Base-by-base conservation (phyloP, 2,888 invertebrate genomes). In the Ochropacha duplaris region DNA sequence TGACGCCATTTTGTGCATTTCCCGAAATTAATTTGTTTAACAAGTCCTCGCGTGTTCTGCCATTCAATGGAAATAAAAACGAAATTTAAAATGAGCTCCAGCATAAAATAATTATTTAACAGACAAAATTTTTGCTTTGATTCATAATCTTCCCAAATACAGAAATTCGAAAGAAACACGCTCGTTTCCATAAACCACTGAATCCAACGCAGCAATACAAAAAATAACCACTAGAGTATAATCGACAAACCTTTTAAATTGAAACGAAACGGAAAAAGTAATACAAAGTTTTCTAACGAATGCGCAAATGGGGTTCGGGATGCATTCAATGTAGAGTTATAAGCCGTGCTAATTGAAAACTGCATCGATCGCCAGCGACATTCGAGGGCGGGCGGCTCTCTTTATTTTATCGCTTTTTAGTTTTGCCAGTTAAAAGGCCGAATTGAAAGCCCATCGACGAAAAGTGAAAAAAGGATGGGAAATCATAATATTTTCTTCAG, bases 281-380 rank as follows among this genome's bases (percentile, higher is more conserved):
- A 50, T 28, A 54, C 60, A 60, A 61, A 58, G 44, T 57, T 56
- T 26, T 54, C 64, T 74, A 73, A 75, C 70, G 71, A 73, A 73
- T 71, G 68, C 71, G 64, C 69, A 74, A 78, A 72, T 70, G 66
- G 68, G 68, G 69, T 74, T 69, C 52, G 54, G 61, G 64, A 66
- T 65, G 61, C 62, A 67, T 62, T 60, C 44, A 50, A 51, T 61
- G 59, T 54, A 59, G 54, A 68, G 65, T 64, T 71, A 73, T 72
- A 72, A 76, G 62, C 72, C 57, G 57, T 65, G 66, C 66, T 77
- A 78, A 79, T 79, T 75, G 69, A 77, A 78, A 76, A 74, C 69
- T 66, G 57, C 66, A 64, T 66, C 65, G 68, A 68, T 66, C 57
- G 57, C 54, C 56, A 36, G 22, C 60, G 54, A n/a, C 58, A 31